Conservation (phyloP, 2,888 invertebrate species). For the Iphiclides podalirius region DNA sequence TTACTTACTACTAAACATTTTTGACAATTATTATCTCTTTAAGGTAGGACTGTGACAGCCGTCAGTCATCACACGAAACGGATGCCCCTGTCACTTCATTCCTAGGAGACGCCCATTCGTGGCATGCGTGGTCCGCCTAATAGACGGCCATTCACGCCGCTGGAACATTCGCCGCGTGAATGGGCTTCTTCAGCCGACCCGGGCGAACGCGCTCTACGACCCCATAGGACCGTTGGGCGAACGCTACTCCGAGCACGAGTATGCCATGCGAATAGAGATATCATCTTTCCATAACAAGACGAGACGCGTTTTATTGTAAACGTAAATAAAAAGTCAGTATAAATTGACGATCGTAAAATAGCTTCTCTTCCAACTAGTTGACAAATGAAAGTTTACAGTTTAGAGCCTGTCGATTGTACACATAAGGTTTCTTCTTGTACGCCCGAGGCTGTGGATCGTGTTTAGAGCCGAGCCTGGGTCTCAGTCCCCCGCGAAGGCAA, state of each 20-base stretch:
- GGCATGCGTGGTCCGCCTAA: constrained; percentile 27
- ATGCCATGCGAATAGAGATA: not conserved
- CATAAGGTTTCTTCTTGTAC: not conserved
- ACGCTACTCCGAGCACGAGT: not conserved
- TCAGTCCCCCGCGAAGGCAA: not conserved
- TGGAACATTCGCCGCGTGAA: no score
- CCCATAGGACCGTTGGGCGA: constrained; percentile 25
- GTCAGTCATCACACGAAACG: constrained; percentile 34
- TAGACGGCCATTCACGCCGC: constrained; percentile 47
- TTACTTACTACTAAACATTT: no score
- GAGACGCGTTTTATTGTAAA: no score
- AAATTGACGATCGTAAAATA: no score
- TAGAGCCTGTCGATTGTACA: no score
- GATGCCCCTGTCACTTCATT: constrained; percentile 28
- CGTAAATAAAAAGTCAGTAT: no score
- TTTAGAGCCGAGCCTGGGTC: constrained; percentile 4
- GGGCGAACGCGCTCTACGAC: constrained; percentile 39
- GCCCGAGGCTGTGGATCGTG: constrained; percentile 7
- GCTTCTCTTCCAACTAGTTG: no score
- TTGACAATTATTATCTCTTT: no score
- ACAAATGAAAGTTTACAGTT: no score
- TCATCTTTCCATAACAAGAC: no score
- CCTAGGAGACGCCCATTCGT: constrained; percentile 51
- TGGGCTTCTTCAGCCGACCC: constrained; percentile 42
- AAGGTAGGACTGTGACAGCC: no score